phyloP scores from a whole-genome alignment of 2,797 vertebrate species.

The Coregonus ussuriensis region DNA sequence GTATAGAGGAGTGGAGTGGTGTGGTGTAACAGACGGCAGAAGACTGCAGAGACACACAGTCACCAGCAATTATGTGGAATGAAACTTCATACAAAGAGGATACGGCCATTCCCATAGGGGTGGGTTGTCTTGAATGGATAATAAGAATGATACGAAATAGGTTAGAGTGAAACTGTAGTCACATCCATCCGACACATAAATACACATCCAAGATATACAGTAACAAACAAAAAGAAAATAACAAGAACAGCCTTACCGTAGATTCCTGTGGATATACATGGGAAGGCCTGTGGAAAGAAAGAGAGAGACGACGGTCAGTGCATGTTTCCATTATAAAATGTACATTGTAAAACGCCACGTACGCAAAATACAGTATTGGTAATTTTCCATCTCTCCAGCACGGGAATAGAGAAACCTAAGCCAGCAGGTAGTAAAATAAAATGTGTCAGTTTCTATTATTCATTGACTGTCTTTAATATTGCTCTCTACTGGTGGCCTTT shows the following conservation, averaged over 20 bases:
- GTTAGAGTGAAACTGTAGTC: background rate
- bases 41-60: constrained; percentile 39
- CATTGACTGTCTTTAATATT: constrained; percentile 2
- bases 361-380: background rate
- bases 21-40: constrained; percentile 48
- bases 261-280: constrained; percentile 99
- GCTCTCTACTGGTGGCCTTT: background rate
- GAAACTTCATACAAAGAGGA: background rate
- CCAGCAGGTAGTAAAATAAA: background rate
- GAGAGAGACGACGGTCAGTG: constrained; percentile 57
- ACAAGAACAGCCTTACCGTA: constrained; percentile 84
- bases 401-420: too few relatives aligned
- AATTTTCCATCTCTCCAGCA: background rate
- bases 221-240: background rate
- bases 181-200: background rate
- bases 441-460: background rate
- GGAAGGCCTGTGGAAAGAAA: constrained; percentile 88
- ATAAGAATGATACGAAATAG: too few relatives aligned
- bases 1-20: constrained; percentile 38
- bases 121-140: background rate
- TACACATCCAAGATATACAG: background rate
- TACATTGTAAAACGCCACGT: background rate
- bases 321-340: constrained; percentile 8
- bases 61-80: constrained; percentile 46
- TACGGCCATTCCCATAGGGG: too few relatives aligned